A percentile compares a stretch with the other conserved stretches of the same genome.
These are phyloP conservation scores for Octodonta nipae DNA, from an alignment of 2,888 invertebrate species.

Conservation along the genomic window DNA sequence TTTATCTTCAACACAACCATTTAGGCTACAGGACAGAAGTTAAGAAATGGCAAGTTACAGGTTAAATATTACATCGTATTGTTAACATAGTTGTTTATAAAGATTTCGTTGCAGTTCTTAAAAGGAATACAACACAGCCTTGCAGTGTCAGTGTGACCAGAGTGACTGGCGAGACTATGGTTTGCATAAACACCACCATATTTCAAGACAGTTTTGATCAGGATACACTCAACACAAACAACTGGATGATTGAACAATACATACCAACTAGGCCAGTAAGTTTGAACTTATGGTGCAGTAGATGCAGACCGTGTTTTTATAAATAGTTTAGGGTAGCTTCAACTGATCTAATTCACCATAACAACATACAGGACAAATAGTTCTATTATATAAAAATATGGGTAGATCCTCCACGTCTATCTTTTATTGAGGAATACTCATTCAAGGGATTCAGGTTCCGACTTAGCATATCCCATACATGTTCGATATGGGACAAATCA, in stretches of 20 bases:
- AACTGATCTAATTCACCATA: too few relatives aligned
- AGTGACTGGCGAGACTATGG: constrained; percentile 34
- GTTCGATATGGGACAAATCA: too few relatives aligned
- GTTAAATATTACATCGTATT: too few relatives aligned
- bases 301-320: constrained; percentile 3
- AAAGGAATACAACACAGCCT: too few relatives aligned
- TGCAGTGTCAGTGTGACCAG: constrained; percentile 9
- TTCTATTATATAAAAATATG: too few relatives aligned
- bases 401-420: too few relatives aligned
- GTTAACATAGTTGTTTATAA: too few relatives aligned
- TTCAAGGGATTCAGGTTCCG: too few relatives aligned
- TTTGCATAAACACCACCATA: constrained; percentile 32
- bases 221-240: constrained; percentile 14
- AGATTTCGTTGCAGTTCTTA: too few relatives aligned
- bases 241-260: constrained; percentile 47
- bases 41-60: constrained; percentile 33
- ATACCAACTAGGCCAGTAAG: constrained; percentile 38
- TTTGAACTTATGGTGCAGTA: constrained; percentile 6
- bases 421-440: too few relatives aligned
- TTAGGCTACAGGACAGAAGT: constrained; percentile 36
- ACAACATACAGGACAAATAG: too few relatives aligned
- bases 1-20: constrained; percentile 42
- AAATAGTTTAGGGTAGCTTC: constrained; percentile 4
- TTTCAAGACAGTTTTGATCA: constrained; percentile 49
- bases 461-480: too few relatives aligned